phyloP scores from a whole-genome alignment of 2,113 vertebrate species.

The zebrafish (Danio rerio) region DNA sequence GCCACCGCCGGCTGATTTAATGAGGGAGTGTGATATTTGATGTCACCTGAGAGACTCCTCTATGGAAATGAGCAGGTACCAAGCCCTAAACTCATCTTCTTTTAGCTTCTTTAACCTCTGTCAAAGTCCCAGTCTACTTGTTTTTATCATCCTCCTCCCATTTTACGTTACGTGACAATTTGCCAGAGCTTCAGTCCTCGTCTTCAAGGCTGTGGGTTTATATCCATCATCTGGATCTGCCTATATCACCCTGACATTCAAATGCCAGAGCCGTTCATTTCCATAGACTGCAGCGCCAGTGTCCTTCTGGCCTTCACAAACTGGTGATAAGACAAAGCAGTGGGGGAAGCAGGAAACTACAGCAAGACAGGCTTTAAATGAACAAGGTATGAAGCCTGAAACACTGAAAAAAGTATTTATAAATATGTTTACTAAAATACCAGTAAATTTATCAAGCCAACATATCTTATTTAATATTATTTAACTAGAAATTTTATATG shows the following conservation, averaged over 20 bases:
- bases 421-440: too few species aligned
- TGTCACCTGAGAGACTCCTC: background rate
- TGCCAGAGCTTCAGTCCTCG: background rate
- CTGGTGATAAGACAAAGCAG: slow-evolving; percentile 1
- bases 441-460: too few species aligned
- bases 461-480: too few species aligned
- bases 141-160: slow-evolving; percentile 3
- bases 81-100: slow-evolving; percentile 17
- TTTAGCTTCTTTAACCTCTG: slow-evolving; percentile 33
- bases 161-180: slow-evolving; percentile 16
- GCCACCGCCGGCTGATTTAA: slow-evolving; percentile 12
- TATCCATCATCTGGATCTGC: background rate
- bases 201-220: slow-evolving; percentile 16
- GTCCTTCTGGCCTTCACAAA: slow-evolving; percentile 14
- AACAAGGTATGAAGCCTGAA: too few species aligned
- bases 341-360: too few species aligned
- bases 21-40: slow-evolving; percentile 22
- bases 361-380: too few species aligned
- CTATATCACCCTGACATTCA: slow-evolving; percentile 37
- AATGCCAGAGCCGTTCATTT: slow-evolving; percentile 29
- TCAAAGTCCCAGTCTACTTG: background rate
- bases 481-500: too few species aligned
- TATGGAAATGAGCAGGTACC: background rate
- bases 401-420: too few species aligned
- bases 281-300: background rate